Percentiles rank a stretch among this genome's conserved stretches.
Evolutionary conservation across 2,797 vertebrate genomes (phyloP).

Genomic region (Oryzias dopingdopingensis): DNA sequence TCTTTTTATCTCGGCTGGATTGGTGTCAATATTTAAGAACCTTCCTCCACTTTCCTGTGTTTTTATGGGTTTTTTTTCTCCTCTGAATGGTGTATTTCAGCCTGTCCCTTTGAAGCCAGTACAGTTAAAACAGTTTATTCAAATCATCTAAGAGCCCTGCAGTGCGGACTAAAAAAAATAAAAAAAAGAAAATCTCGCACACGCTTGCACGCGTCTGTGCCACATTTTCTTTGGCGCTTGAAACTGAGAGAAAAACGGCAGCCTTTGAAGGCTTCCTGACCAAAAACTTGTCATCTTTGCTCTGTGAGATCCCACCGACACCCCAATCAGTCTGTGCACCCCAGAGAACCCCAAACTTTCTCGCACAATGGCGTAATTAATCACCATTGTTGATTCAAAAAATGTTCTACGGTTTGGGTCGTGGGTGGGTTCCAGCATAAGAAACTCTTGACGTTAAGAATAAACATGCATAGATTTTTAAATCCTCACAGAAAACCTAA

Average conservation of each 20-base stretch:
- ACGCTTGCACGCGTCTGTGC: slow-evolving; percentile 26
- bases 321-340: slow-evolving; percentile 4
- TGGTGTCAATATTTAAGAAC: background rate
- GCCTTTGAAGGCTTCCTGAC: slow-evolving; percentile 58
- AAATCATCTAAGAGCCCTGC: slow-evolving; percentile 52
- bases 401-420: slow-evolving; percentile 18
- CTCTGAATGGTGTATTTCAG: slow-evolving; percentile 43
- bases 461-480: slow-evolving; percentile 37
- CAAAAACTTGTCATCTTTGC: slow-evolving; percentile 28
- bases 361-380: slow-evolving; percentile 27
- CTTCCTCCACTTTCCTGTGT: slow-evolving; percentile 20
- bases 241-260: slow-evolving; percentile 20
- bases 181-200: slow-evolving; percentile 25
- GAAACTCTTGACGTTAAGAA: slow-evolving; percentile 13
- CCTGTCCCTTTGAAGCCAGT: slow-evolving; percentile 57
- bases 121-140: slow-evolving; percentile 63
- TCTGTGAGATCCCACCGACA: slow-evolving; percentile 11
- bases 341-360: slow-evolving; percentile 7
- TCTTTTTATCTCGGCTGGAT: background rate
- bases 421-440: slow-evolving; percentile 10
- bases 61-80: slow-evolving; percentile 20
- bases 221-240: slow-evolving; percentile 29
- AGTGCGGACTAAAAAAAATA: slow-evolving; percentile 28
- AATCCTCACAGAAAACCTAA: slow-evolving; percentile 31
- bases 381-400: slow-evolving; percentile 23